Percentiles rank a stretch among this genome's conserved stretches.
Evolutionary conservation across 2,888 invertebrate species (phyloP).

Genomic region (Zaprionus lineosus): DNA sequence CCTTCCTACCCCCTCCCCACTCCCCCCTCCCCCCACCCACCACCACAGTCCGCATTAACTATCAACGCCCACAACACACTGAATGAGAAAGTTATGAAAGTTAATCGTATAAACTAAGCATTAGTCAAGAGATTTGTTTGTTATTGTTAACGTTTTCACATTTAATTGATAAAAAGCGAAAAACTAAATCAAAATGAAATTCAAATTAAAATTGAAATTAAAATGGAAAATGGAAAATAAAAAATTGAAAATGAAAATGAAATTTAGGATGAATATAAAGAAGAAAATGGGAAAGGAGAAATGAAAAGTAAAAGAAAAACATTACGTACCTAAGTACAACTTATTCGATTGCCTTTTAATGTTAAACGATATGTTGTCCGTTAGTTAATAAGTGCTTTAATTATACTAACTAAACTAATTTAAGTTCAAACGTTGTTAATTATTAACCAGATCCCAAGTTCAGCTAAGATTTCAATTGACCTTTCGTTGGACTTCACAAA

Average conservation of each 20-base stretch:
- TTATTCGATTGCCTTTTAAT: constrained; percentile 52
- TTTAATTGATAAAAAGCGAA: too few relatives aligned
- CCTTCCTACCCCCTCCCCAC: neutral
- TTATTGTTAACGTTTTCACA: constrained; percentile 41
- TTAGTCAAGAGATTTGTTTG: constrained; percentile 33
- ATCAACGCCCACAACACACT: too few relatives aligned
- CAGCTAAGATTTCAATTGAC: neutral
- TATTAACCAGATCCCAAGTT: neutral
- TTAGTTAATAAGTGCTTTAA: constrained; percentile 47
- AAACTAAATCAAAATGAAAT: neutral
- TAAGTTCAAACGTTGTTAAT: constrained; percentile 9
- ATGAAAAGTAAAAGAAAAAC: constrained; percentile 1
- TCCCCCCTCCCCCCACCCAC: neutral
- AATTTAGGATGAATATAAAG: neutral
- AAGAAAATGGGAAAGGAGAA: neutral
- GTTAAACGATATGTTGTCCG: constrained; percentile 43
- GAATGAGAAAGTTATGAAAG: too few relatives aligned
- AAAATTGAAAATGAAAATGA: neutral
- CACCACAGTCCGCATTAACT: too few relatives aligned
- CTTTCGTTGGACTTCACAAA: neutral
- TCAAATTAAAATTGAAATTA: neutral
- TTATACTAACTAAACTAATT: constrained; percentile 23
- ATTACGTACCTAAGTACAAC: constrained; percentile 41
- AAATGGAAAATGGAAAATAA: neutral
- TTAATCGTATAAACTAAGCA: constrained; percentile 3